Conservation (phyloP, 2,888 invertebrate species). For the Ischnus inquisitorius region DNA sequence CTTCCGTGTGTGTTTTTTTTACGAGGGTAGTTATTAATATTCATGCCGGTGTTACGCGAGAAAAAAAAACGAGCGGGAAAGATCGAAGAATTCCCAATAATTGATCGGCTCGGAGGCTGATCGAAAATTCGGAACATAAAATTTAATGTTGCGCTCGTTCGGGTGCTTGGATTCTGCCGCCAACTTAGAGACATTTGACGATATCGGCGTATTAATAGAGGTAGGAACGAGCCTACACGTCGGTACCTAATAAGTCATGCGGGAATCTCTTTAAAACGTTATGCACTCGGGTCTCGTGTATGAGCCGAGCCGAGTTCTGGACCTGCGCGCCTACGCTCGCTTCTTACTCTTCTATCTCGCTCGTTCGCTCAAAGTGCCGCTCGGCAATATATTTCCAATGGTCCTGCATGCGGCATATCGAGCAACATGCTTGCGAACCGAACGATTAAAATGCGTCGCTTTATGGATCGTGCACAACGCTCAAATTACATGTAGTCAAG, state of each 20-base stretch:
- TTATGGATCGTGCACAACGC: conserved; percentile 65
- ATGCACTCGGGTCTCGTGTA: conserved; percentile 62
- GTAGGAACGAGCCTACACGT: conserved; percentile 75
- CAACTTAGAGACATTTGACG: background rate
- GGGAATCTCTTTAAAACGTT: conserved; percentile 73
- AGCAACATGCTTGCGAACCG: conserved; percentile 66
- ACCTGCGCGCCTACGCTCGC: conserved; percentile 77
- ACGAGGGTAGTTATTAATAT: conserved; percentile 65
- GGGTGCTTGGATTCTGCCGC: background rate
- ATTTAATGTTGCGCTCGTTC: background rate
- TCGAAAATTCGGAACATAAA: background rate
- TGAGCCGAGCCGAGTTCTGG: conserved; percentile 30
- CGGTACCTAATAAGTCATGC: conserved; percentile 82
- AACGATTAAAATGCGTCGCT: conserved; percentile 68
- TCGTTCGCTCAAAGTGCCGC: conserved; percentile 77
- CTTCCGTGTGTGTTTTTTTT: background rate
- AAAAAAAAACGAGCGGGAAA: conserved; percentile 18
- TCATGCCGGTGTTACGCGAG: conserved; percentile 63
- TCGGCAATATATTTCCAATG: conserved; percentile 78
- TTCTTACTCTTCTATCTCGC: conserved; percentile 44
- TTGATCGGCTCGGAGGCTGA: conserved; percentile 2
- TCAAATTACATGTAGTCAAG: background rate
- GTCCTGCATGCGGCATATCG: conserved; percentile 73
- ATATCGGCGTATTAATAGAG: conserved; percentile 72
- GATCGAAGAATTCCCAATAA: conserved; percentile 43